A percentile compares a stretch with the other conserved stretches of the same genome.
Conservation (phyloP, 1,140 invertebrate genomes). For the Gryllus bimaculatus region DNA sequence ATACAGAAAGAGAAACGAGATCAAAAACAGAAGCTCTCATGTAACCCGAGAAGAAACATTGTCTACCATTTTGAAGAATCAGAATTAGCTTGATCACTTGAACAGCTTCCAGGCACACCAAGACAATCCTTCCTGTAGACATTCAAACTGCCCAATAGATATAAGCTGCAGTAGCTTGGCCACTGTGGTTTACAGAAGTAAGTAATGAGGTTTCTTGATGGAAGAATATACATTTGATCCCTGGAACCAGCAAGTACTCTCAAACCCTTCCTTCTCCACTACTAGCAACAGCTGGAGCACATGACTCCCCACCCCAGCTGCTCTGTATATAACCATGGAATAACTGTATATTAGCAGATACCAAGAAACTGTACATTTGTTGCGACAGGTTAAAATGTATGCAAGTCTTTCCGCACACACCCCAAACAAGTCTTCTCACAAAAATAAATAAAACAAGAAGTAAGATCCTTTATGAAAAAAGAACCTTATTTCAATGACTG, state of each 20-base stretch:
- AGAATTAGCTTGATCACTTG: not conserved
- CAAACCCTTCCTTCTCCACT: not conserved
- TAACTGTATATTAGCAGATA: not conserved
- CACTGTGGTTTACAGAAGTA: not conserved
- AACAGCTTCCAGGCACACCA: not conserved
- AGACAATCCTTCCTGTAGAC: not conserved
- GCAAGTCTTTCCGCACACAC: not conserved
- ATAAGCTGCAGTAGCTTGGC: not conserved
- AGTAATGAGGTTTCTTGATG: not conserved
- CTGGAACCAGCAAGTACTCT: not conserved
- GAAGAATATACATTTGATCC: constrained; percentile 5
- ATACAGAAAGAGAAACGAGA: not conserved
- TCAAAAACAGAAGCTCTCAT: not conserved
- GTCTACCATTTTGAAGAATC: not conserved
- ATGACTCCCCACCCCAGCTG: not conserved
- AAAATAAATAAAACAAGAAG: not conserved
- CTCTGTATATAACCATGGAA: not conserved
- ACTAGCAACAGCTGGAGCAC: not conserved
- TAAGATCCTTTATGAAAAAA: not conserved
- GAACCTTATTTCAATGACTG: not conserved
- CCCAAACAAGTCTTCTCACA: not conserved
- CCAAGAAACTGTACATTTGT: not conserved
- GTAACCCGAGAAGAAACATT: not conserved
- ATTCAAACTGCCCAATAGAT: not conserved
- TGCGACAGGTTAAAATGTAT: not conserved